Base-by-base conservation (phyloP, 2,888 invertebrate species). In the Sipunculus nudus region DNA sequence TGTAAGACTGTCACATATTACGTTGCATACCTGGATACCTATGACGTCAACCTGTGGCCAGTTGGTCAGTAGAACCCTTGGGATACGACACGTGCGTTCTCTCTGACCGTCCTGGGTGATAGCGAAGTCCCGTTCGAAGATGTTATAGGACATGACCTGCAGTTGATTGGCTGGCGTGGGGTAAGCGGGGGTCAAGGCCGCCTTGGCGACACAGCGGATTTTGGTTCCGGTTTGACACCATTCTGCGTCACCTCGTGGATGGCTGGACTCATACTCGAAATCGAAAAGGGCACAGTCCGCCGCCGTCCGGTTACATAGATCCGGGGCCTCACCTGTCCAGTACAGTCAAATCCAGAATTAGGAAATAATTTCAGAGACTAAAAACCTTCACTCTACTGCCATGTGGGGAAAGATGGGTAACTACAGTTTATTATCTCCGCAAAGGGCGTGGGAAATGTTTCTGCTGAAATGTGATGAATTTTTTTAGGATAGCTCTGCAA, bases 21-120 rank as follows among this genome's bases (percentile, higher is more conserved):
- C 13, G 43, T 8, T 19, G 21, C 8, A 19, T 43, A 49, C 49
- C 49, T 57, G 57, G 31, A 57, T 38, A 10, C 26, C 40, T 6
- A 57, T 48, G 38, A 57, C 57, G 23, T 57, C 57, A 3, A 57
- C 31, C 5, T 57, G 39, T 10, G 57, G 57, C 23, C 32, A 39
- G 23, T 49, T 41, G n/a, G 5, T 16, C 5, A 19, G 25, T 23
- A 50, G 31, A 35, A 35, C 32, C 16, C 16, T n/a, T 1, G 63
- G 63, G 23, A 63, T 63, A 13, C 56, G 48, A 41, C 63, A 63
- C 1, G 61, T 63, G 16, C 63, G 3, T 26, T 63, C 63, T 23
- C 61, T 25, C 56, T 63, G 63, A 8, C 63, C 63, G 21, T 49
- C 56, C 16, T 55, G 35, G 39, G 49, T 40, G 38, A 47, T 29